phyloP scores from a whole-genome alignment of 2,113 vertebrate genomes.

The Pseudopodoces humilis region DNA sequence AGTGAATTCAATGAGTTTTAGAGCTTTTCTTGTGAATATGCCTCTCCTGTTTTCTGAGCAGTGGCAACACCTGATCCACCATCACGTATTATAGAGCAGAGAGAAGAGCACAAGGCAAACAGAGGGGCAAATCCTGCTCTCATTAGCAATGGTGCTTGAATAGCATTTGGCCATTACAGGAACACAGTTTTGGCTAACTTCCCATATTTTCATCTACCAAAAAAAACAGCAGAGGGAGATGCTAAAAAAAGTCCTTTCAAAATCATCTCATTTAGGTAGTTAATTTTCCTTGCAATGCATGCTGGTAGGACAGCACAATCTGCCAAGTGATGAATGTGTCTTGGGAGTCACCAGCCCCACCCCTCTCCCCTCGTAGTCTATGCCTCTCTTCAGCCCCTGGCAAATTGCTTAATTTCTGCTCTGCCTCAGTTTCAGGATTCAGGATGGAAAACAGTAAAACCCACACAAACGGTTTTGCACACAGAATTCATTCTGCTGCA shows the following conservation, averaged over 20 bases:
- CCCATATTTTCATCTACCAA: neutral
- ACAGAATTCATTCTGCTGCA: neutral
- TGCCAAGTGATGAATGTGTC: neutral
- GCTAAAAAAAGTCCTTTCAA: constrained; percentile 25
- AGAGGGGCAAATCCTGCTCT: neutral
- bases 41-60: neutral
- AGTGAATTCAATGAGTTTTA: neutral
- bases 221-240: neutral
- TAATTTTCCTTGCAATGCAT: neutral
- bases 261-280: neutral
- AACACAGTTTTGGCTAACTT: neutral
- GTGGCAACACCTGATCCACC: neutral
- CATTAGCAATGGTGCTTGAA: neutral
- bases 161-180: neutral
- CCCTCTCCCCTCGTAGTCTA: neutral
- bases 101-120: neutral
- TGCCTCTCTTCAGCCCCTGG: neutral
- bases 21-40: neutral
- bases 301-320: neutral
- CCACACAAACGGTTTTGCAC: neutral
- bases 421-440: neutral
- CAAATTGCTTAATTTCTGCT: neutral
- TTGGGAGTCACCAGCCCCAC: neutral
- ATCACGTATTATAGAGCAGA: neutral
- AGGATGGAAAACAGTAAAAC: neutral